A percentile compares a stretch with the other conserved stretches of the same genome.
Evolutionary conservation across 2,797 vertebrate genomes (phyloP).

Genomic region (Eulemur rubriventer): DNA sequence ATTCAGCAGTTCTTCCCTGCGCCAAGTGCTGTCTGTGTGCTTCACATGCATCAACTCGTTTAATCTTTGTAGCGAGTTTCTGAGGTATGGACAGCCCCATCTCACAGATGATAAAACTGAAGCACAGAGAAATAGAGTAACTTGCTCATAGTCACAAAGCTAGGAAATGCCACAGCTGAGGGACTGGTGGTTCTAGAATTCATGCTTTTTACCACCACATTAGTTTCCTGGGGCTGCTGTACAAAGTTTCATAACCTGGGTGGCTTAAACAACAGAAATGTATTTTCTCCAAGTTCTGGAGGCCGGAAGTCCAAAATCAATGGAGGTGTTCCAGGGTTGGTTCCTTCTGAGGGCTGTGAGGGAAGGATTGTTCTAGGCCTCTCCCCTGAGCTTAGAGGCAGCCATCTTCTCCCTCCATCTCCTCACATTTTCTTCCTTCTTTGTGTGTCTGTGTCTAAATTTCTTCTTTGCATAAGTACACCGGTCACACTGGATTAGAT

Average conservation of each 20-base stretch:
- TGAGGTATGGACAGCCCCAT: not conserved
- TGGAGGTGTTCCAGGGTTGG: too few species aligned
- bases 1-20: rapidly evolving
- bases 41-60: rapidly evolving
- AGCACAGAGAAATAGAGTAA: not conserved
- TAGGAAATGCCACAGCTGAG: not conserved
- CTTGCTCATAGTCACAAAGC: not conserved
- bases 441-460: not conserved
- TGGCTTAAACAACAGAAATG: not conserved
- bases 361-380: too few species aligned
- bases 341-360: not conserved
- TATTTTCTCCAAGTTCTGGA: not conserved
- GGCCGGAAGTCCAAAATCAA: not conserved
- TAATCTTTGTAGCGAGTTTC: not conserved
- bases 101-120: not conserved
- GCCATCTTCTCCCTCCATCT: not conserved
- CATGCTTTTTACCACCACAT: not conserved
- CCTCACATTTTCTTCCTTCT: not conserved
- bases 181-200: not conserved
- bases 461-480: not conserved
- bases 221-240: not conserved
- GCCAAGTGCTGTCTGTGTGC: rapidly evolving
- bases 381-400: not conserved
- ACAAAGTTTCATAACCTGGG: not conserved
- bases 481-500: not conserved